phyloP scores from a whole-genome alignment of 2,113 vertebrate genomes.

The Penelope pileata region DNA sequence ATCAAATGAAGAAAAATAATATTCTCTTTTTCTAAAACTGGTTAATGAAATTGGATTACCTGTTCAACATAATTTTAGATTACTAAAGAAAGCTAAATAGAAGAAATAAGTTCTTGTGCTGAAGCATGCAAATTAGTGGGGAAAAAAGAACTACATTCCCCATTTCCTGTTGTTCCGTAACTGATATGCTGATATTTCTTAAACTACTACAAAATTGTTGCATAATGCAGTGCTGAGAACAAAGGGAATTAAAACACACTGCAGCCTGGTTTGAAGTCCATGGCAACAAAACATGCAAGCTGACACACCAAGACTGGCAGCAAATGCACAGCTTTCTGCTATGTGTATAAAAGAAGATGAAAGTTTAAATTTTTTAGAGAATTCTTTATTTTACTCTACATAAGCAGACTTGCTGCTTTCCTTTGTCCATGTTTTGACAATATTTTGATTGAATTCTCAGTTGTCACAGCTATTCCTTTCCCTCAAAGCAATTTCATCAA shows the following conservation, averaged over 20 bases:
- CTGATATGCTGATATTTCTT: not conserved
- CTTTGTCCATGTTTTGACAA: not conserved
- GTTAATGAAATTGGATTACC: not conserved
- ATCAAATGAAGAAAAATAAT: not conserved
- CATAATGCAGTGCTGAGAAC: not conserved
- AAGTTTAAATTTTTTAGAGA: not conserved
- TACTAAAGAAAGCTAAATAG: not conserved
- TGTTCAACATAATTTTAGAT: not conserved
- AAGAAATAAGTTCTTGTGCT: not conserved
- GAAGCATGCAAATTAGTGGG: not conserved
- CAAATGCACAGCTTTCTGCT: not conserved
- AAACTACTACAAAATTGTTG: not conserved
- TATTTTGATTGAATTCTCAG: not conserved
- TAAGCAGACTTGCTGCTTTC: not conserved
- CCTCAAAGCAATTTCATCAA: not conserved
- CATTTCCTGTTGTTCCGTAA: not conserved
- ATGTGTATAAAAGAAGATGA: not conserved
- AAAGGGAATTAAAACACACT: not conserved
- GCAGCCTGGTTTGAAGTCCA: not conserved
- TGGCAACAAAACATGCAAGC: not conserved
- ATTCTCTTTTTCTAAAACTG: not conserved
- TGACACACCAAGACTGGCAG: not conserved
- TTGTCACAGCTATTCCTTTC: not conserved
- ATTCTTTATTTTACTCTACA: not conserved
- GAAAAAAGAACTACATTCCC: rapidly evolving